Conservation (phyloP, 2,113 vertebrate genomes). For the Cavia porcellus region DNA sequence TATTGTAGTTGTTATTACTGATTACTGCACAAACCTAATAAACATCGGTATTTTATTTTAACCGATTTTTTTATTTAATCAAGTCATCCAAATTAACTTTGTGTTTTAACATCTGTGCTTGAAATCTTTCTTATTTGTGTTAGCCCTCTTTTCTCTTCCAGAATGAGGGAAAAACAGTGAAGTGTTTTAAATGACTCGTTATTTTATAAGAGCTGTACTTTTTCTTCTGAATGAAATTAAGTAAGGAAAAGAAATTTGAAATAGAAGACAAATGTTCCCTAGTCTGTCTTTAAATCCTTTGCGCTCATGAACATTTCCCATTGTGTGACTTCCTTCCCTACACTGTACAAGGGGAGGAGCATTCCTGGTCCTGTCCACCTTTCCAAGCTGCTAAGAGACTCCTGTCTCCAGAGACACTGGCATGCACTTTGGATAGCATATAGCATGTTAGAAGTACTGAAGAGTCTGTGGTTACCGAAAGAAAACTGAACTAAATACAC, state of each 20-base stretch:
- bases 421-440: background rate
- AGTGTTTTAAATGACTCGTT: background rate
- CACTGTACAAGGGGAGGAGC: background rate
- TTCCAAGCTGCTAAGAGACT: background rate
- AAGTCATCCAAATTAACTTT: background rate
- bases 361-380: fast-evolving
- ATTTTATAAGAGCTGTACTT: background rate
- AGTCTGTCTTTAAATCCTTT: background rate
- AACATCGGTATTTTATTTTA: background rate
- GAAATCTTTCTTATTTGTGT: background rate
- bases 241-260: background rate
- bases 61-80: slow-evolving; percentile 14
- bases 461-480: background rate
- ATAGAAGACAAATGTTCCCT: background rate
- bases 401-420: background rate
- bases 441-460: background rate
- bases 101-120: background rate
- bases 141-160: background rate
- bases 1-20: background rate
- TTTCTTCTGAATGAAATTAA: background rate
- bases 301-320: background rate
- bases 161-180: background rate
- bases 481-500: background rate
- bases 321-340: background rate
- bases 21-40: background rate